Conservation (phyloP, 2,113 vertebrate genomes). For the Melanerpes aurifrons region DNA sequence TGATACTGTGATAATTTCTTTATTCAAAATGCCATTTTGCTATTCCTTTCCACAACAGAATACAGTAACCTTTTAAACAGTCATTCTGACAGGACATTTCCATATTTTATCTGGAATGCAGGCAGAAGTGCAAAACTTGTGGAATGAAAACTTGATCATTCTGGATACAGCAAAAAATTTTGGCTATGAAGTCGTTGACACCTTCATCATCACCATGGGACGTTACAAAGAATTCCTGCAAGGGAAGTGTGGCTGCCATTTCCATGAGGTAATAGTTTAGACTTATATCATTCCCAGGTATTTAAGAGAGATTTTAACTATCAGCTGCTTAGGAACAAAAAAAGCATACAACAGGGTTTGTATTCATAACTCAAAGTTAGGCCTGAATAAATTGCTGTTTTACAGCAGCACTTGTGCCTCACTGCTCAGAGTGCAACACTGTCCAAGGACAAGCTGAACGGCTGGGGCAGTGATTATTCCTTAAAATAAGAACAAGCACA, state of each 20-base stretch:
- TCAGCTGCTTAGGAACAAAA: not conserved
- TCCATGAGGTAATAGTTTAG: slow-evolving; percentile 86
- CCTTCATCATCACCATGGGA: slow-evolving; percentile 92
- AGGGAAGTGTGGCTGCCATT: slow-evolving; percentile 94
- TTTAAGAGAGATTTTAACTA: not conserved
- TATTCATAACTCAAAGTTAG: not conserved
- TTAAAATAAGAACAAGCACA: not conserved
- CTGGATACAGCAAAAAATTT: slow-evolving; percentile 82
- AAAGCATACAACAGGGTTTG: not conserved
- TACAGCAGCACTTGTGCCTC: fast-evolving
- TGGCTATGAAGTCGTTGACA: slow-evolving; percentile 88
- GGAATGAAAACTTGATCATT: slow-evolving; percentile 85
- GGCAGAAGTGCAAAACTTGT: slow-evolving; percentile 85
- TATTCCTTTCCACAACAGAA: not conserved
- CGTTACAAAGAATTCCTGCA: slow-evolving; percentile 94
- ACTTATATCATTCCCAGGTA: not conserved
- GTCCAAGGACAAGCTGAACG: not conserved
- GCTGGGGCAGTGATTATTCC: not conserved
- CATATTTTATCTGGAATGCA: slow-evolving; percentile 68
- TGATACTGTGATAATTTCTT: not conserved
- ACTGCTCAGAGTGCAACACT: fast-evolving
- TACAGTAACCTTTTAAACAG: not conserved
- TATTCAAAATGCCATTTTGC: not conserved
- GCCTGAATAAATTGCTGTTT: not conserved
- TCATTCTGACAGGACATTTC: slow-evolving; percentile 4